A percentile compares a stretch with the other conserved stretches of the same genome.
These are phyloP conservation scores for Marmota flaviventris DNA, from an alignment of 2,113 vertebrate species.

Conservation along the genomic window DNA sequence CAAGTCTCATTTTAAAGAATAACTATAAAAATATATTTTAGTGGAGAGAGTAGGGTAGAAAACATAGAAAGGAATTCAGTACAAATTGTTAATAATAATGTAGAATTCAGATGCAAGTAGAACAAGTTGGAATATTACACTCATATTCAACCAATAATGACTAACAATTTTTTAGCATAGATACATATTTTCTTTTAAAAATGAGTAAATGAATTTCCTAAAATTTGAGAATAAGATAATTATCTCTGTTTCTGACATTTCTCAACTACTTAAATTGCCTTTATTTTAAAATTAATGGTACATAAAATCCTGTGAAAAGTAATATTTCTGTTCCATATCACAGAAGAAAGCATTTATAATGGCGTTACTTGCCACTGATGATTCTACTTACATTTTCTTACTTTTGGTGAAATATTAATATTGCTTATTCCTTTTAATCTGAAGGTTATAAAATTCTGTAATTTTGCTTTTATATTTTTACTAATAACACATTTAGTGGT, in stretches of 20 bases:
- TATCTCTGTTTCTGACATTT: neutral
- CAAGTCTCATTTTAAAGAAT: neutral
- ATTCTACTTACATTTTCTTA: neutral
- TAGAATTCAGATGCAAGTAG: neutral
- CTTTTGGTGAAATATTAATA: neutral
- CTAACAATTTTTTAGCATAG: neutral
- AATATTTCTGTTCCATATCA: neutral
- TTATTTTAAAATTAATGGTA: conserved; percentile 8
- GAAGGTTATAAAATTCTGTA: neutral
- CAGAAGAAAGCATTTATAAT: neutral
- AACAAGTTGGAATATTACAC: neutral
- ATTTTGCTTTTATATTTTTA: conserved; percentile 13
- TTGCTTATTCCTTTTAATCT: neutral
- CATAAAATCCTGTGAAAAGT: neutral
- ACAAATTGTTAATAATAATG: neutral
- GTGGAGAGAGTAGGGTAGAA: neutral
- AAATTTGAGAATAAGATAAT: neutral
- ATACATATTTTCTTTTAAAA: neutral
- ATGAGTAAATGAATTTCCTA: neutral
- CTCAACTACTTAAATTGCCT: neutral
- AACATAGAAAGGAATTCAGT: neutral
- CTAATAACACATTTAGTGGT: neutral
- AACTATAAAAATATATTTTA: neutral
- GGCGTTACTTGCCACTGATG: neutral
- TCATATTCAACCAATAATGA: neutral